A percentile compares a stretch with the other conserved stretches of the same genome.
Conservation (phyloP, 2,797 vertebrate species). For the Decapterus maruadsi region DNA sequence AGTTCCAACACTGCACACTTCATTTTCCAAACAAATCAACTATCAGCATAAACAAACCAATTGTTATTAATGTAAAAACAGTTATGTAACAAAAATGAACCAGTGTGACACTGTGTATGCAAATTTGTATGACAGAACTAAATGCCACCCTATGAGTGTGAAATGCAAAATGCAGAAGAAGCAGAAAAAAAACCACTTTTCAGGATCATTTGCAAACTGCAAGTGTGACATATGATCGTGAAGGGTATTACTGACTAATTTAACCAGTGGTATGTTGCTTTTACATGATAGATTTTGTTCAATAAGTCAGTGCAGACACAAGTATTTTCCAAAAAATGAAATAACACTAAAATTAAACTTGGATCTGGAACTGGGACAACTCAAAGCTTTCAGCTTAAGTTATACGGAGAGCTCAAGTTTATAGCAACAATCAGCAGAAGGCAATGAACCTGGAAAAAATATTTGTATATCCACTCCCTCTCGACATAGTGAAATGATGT, state of each 20-base stretch:
- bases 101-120: neutral
- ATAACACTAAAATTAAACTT: neutral
- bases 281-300: neutral
- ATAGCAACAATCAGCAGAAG: conserved; percentile 3
- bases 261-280: neutral
- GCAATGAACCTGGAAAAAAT: conserved; percentile 8
- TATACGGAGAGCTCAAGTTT: neutral
- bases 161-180: neutral
- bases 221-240: neutral
- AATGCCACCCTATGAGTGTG: neutral
- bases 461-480: neutral
- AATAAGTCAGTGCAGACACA: neutral
- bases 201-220: neutral
- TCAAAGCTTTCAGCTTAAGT: conserved; percentile 3
- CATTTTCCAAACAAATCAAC: conserved; percentile 30
- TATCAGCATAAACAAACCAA: neutral
- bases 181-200: neutral
- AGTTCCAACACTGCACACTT: neutral
- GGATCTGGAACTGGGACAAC: neutral
- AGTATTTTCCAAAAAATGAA: neutral
- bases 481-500: neutral
- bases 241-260: neutral
- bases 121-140: neutral
- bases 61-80: conserved; percentile 7
- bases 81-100: neutral